phyloP scores from a whole-genome alignment of 2,888 invertebrate species.

The Drosophila conformis region DNA sequence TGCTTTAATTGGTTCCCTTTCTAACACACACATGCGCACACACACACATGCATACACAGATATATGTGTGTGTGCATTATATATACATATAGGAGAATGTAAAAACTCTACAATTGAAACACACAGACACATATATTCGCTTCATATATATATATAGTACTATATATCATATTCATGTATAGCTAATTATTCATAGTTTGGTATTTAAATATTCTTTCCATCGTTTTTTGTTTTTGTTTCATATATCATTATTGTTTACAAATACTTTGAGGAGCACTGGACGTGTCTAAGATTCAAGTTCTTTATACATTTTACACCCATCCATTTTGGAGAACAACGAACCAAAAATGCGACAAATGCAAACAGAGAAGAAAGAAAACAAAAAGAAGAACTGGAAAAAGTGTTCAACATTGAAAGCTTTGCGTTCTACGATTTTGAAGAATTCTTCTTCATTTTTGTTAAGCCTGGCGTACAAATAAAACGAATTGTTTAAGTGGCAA shows the following conservation, averaged over 20 bases:
- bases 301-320: constrained; percentile 35
- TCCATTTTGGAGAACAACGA: constrained; percentile 37
- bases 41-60: constrained; percentile 46
- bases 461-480: constrained; percentile 52
- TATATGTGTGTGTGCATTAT: constrained; percentile 10
- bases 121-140: constrained; percentile 41
- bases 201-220: constrained; percentile 10
- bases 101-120: constrained; percentile 66
- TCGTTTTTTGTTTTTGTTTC: constrained; percentile 28
- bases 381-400: constrained; percentile 1
- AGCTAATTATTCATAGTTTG: constrained; percentile 49
- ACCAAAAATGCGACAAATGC: constrained; percentile 46
- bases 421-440: constrained; percentile 26
- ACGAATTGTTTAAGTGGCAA: constrained; percentile 42
- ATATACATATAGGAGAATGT: constrained; percentile 55
- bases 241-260: constrained; percentile 82
- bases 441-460: constrained; percentile 8
- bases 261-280: constrained; percentile 84
- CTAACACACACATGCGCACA: constrained; percentile 31
- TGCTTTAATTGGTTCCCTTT: constrained; percentile 64
- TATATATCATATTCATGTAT: constrained; percentile 34
- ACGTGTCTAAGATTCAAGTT: constrained; percentile 80
- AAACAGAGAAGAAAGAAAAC: constrained; percentile 22
- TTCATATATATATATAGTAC: constrained; percentile 18
- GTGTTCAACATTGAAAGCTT: constrained; percentile 46